Conservation (phyloP, 2,888 invertebrate species). For the Noctua janthina region DNA sequence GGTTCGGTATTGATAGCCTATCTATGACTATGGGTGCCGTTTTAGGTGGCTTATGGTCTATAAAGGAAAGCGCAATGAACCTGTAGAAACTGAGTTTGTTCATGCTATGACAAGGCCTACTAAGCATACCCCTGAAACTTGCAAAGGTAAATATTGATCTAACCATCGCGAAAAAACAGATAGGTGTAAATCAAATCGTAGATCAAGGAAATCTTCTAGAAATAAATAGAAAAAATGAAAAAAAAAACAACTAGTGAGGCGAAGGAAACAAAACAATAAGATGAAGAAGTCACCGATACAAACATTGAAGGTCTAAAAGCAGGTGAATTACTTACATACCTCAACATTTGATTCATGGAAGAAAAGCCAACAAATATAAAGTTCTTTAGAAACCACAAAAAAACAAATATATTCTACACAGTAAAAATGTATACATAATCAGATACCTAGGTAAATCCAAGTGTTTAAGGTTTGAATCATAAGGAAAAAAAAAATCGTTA, state of each 20-base stretch:
- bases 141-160: neutral
- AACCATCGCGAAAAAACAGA: neutral
- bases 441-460: slow-evolving; percentile 19
- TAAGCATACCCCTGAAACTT: too few species aligned
- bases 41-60: neutral
- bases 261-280: neutral
- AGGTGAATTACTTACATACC: neutral
- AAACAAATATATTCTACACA: neutral
- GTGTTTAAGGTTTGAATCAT: slow-evolving; percentile 41
- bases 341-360: neutral
- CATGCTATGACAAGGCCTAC: neutral
- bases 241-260: neutral
- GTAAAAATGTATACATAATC: slow-evolving; percentile 17
- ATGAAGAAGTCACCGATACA: neutral
- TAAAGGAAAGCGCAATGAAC: neutral
- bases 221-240: neutral
- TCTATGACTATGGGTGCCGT: neutral
- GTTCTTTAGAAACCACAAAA: neutral
- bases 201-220: neutral
- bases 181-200: neutral
- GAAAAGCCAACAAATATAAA: neutral
- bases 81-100: neutral
- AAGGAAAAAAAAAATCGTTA: slow-evolving; percentile 53
- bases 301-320: neutral
- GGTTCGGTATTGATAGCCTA: neutral